Evolutionary conservation across 1,140 invertebrate species (phyloP), one percentile per base, ranked within the genome.

Genomic region (Mamestra configurata): DNA sequence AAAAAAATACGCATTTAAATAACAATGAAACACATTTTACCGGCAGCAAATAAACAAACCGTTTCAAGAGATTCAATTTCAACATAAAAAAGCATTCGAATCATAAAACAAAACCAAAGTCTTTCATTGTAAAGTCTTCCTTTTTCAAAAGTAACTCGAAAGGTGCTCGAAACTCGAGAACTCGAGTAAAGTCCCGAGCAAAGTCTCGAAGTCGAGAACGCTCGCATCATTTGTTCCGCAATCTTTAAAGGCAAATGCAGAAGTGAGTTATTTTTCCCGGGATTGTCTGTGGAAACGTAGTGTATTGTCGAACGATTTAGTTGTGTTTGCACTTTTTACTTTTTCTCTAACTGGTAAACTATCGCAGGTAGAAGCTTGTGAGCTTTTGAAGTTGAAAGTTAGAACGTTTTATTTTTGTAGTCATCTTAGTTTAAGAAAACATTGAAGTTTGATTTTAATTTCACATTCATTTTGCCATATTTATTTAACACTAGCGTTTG

Each of bases 211-310:
- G 66, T 70, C 40, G 20, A 49, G 40, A 43, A 70, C 20, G 40
- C n/a, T 70, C 66, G 40, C 40, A 49, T 70, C 66, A 70, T 70
- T 70, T 70, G 66, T 70, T 70, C 64, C 64, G 15, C 64, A 68
- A 68, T 43, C 66, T 49, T 49, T 70, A 49, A 27, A 70, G 66
- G 66, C 66, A 70, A 70, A 70, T 70, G 66, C 66, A 70, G 66
- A 8, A n/a, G 40, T 46, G 66, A 70, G 22, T 46, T 70, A 70
- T 70, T 70, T 70, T 68, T 46, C 57, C 27, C 18, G 15, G 43
- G 22, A 49, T 46, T 22, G 59, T 18, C 35, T 7, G 18, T 70
- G 22, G 40, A 43, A 70, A 70, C 66, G 13, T 61, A 8, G 59
- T 70, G 66, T 70, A 24, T 70, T 66, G 61, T 66, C 20, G 66